Base-by-base conservation (phyloP, 2,888 invertebrate species). In the Alloplasta piceator region DNA sequence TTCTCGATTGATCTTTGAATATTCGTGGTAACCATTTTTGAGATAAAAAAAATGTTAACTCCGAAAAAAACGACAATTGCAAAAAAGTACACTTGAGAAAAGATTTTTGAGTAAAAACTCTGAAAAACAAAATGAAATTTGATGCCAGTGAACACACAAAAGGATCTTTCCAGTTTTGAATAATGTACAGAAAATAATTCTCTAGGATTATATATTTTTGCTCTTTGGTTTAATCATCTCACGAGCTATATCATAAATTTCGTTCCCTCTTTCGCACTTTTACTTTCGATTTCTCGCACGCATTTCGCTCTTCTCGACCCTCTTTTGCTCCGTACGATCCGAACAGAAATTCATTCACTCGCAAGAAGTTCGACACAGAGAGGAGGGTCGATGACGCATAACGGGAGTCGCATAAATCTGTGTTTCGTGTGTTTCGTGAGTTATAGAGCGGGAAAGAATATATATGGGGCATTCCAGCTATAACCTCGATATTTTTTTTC, bases 391-490 rank as follows among this genome's bases (percentile, higher is more conserved):
- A 68, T 43, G 46, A 60, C 58, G 39, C 16, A 43, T 38, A 50
- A 52, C 52, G 50, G n/a, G 55, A 61, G 63, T 26, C 60, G 74
- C 55, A 81, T 81, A 78, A 81, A 81, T 81, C 81, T 81, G 38
- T 61, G 74, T 74, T 78, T 26, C 16, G 60, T 10, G 41, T 52
- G 38, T 61, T 56, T 60, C 74, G 66, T 64, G 81, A 81, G 66
- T 81, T 78, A 81, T 74, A 26, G 26, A 26, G 26, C 71, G 60
- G 48, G 58, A 60, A 38, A 26, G 26, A 26, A 26, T 26, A 26
- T 3, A 26, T 26, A 26, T n/a, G n/a, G n/a, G n/a, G n/a, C n/a
- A n/a, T n/a, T n/a, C n/a, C n/a, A n/a, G n/a, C n/a, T n/a, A n/a
- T n/a, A n/a, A n/a, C n/a, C n/a, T n/a, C n/a, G n/a, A n/a, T n/a